Conservation (phyloP, 2,888 invertebrate genomes). For the Aquatica leii region DNA sequence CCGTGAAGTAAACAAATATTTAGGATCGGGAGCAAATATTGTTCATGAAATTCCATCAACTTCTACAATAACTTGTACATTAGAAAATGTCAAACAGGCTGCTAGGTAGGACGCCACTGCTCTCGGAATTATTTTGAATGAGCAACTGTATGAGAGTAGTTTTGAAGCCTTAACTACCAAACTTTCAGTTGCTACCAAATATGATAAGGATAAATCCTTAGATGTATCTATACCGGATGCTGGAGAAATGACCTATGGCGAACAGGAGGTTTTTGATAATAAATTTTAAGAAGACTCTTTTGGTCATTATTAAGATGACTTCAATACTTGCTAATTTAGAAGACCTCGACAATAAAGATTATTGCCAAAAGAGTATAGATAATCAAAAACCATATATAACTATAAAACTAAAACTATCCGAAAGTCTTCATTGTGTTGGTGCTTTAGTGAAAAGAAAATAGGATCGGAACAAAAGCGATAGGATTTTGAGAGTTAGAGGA, state of each 20-base stretch:
- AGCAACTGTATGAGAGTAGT: too few species aligned
- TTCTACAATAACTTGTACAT: conserved; percentile 4
- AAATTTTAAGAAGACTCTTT: conserved; percentile 1
- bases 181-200: too few species aligned
- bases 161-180: too few species aligned
- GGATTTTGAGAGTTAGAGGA: too few species aligned
- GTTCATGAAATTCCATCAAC: conserved; percentile 3
- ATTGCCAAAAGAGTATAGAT: conserved; percentile 5
- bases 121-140: too few species aligned
- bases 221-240: conserved; percentile 1
- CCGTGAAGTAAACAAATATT: neutral
- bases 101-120: conserved; percentile 2
- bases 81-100: conserved; percentile 4
- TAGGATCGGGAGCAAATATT: too few species aligned
- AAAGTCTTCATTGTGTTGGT: too few species aligned
- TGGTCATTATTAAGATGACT: conserved; percentile 4
- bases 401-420: too few species aligned
- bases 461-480: too few species aligned
- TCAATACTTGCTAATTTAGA: conserved; percentile 4
- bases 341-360: conserved; percentile 4
- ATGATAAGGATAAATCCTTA: neutral
- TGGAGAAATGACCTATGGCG: conserved; percentile 2
- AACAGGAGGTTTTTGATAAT: conserved; percentile 5
- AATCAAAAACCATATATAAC: too few species aligned
- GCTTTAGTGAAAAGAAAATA: too few species aligned